Base-by-base conservation (phyloP, 2,113 vertebrate species). In the Saguinus midas region DNA sequence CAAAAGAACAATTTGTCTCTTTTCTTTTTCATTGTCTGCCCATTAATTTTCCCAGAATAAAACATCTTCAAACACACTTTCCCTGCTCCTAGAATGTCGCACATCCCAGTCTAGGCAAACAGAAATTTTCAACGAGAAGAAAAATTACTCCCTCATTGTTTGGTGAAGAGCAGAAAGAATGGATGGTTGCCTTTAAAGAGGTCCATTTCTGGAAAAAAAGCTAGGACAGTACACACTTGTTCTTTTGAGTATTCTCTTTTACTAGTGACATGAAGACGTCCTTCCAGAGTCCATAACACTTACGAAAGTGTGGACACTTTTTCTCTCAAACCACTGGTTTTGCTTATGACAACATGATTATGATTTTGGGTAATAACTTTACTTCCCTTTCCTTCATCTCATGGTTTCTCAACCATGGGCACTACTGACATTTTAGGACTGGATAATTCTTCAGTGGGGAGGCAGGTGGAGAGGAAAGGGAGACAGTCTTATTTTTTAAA, bases 1-100 rank as follows among this genome's bases (percentile, higher is more conserved):
- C 96, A 93, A 97, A 98, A 97, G 96, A 97, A 97, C 96, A 97
- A 95, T 97, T 98, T 97, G 96, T 97, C 87, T 98, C 97, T 96
- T 97, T 93, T 94, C 87, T 95, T 96, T 92, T 95, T 75, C 95
- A 87, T 91, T 92, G 87, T 95, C 90, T 97, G 88, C 57, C 96
- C 78, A 55, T 98, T 96, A 89, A 93, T 97, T 95, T 97, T 93
- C 96, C 96, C 94, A 92, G 96, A 96, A 97, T 95, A 94, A 97
- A 98, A 96, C 82, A 52, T 79, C 92, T 94, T 90, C 95, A 76
- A 91, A 91, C 96, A 97, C 85, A 92, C 66, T 57, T 75, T 70
- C 23, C 52, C 13, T 23, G 18, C 66, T 89, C 48, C 29, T 70
- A 43, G 58, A 89, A 76, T 18, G 75, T 52, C 61, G 55, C 72